phyloP scores from a whole-genome alignment of 2,113 vertebrate genomes.

The Ophiodon elongatus region DNA sequence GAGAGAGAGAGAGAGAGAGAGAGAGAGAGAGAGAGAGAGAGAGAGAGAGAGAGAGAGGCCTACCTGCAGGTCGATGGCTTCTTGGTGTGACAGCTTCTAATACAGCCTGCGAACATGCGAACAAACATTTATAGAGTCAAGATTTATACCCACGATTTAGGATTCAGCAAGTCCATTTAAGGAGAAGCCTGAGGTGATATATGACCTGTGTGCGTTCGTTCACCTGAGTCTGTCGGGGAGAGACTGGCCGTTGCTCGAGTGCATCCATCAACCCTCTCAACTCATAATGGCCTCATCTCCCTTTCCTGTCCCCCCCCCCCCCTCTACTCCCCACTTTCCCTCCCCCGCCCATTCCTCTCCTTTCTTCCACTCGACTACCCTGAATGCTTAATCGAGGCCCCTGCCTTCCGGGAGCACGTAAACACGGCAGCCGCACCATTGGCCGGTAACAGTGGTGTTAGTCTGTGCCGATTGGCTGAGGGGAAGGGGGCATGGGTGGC shows the following conservation, averaged over 20 bases:
- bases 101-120: neutral
- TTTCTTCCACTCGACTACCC: slow-evolving; percentile 77
- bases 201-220: slow-evolving; percentile 43
- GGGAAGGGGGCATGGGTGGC: slow-evolving; percentile 58
- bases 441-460: slow-evolving; percentile 59
- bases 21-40: neutral
- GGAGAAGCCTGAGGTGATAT: slow-evolving; percentile 21
- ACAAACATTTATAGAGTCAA: neutral
- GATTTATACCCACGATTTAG: slow-evolving; percentile 8
- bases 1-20: neutral
- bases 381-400: slow-evolving; percentile 79
- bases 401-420: slow-evolving; percentile 77
- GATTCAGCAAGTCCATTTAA: slow-evolving; percentile 10
- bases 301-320: slow-evolving; percentile 37
- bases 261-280: slow-evolving; percentile 71
- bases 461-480: slow-evolving; percentile 66
- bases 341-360: slow-evolving; percentile 2
- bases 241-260: slow-evolving; percentile 53
- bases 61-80: slow-evolving; percentile 1
- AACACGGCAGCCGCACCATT: slow-evolving; percentile 77
- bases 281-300: slow-evolving; percentile 72
- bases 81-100: slow-evolving; percentile 13
- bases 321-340: slow-evolving; percentile 17
- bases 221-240: slow-evolving; percentile 63
- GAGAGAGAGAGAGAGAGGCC: neutral